Percentiles rank a stretch among this genome's conserved stretches.
Conservation (phyloP, 2,113 vertebrate species). For the Phylloscopus trochilus region DNA sequence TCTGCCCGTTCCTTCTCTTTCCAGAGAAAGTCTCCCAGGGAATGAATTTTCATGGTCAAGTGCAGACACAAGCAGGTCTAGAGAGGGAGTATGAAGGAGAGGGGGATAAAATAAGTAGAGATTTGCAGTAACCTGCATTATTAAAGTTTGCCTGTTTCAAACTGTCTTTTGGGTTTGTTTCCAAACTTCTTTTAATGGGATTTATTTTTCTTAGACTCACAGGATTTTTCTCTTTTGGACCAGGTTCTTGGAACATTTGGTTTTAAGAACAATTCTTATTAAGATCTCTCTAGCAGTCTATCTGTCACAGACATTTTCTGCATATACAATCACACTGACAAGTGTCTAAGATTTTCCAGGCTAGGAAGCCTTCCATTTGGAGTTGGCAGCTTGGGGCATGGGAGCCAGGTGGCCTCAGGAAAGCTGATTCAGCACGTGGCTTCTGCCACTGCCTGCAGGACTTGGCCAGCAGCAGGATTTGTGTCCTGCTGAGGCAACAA, state of each 20-base stretch:
- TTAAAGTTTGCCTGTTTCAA: background rate
- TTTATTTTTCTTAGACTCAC: background rate
- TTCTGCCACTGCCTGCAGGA: background rate
- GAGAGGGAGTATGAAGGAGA: background rate
- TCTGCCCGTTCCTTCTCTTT: background rate
- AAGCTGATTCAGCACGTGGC: conserved; percentile 32
- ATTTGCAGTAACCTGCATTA: background rate
- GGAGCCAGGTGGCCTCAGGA: conserved; percentile 41
- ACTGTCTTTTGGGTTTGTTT: background rate
- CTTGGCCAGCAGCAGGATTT: conserved; percentile 3
- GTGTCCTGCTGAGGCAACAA: background rate
- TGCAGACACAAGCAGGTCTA: background rate
- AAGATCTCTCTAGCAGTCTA: background rate
- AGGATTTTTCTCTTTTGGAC: conserved; percentile 11
- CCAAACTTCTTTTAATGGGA: background rate
- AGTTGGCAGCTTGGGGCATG: background rate
- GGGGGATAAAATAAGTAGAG: background rate
- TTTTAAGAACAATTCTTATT: conserved; percentile 13
- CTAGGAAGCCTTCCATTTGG: conserved; percentile 13
- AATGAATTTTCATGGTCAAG: background rate
- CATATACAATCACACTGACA: background rate
- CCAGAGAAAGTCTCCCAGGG: background rate
- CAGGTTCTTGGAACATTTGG: background rate
- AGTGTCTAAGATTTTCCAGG: background rate
- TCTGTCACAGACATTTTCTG: conserved; percentile 26